phyloP scores from a whole-genome alignment of 2,888 invertebrate species.

The Drosophila aldrichi region DNA sequence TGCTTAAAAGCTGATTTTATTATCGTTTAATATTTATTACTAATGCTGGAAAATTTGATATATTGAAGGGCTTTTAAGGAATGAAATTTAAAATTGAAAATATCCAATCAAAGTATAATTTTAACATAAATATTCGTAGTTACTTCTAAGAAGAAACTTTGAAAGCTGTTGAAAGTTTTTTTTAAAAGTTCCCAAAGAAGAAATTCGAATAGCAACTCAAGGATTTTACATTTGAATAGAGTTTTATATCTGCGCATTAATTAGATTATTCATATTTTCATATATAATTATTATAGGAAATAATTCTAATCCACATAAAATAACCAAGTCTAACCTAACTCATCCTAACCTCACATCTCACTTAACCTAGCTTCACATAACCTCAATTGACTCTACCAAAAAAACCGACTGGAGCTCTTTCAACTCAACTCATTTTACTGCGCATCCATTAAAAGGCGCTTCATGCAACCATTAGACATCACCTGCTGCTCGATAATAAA shows the following conservation, averaged over 20 bases:
- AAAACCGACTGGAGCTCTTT: not conserved
- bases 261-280: too few relatives aligned
- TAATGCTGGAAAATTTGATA: too few relatives aligned
- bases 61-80: not conserved
- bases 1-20: not conserved
- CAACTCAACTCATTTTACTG: not conserved
- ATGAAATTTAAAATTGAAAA: not conserved
- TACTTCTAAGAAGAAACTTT: too few relatives aligned
- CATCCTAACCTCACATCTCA: not conserved
- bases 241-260: not conserved
- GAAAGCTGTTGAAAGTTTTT: too few relatives aligned
- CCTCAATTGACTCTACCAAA: not conserved
- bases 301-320: not conserved
- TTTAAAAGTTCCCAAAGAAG: too few relatives aligned
- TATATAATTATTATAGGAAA: not conserved
- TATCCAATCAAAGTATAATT: too few relatives aligned
- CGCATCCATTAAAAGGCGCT: not conserved
- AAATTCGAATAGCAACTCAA: not conserved
- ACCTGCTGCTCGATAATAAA: conserved; percentile 20
- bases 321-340: not conserved
- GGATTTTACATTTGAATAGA: not conserved
- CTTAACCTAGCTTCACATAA: not conserved
- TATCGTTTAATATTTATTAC: not conserved
- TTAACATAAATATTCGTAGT: too few relatives aligned
- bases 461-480: conserved; percentile 1